Percentiles rank a stretch among this genome's conserved stretches.
Evolutionary conservation across 2,113 vertebrate species (phyloP).

Genomic region (Corynorhinus townsendii): DNA sequence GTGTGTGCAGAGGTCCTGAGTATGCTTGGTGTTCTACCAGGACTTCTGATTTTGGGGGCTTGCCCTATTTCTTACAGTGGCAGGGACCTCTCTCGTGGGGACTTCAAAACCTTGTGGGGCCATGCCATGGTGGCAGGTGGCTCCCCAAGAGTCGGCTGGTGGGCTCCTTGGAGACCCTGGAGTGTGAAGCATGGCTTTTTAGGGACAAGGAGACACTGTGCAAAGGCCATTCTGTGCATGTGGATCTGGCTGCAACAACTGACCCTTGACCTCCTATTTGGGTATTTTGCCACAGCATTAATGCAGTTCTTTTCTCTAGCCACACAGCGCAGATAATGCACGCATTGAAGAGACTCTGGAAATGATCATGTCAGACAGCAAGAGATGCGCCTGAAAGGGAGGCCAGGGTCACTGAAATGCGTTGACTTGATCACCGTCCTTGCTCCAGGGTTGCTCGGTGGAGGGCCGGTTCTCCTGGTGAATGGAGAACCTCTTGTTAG

Average conservation of each 20-base stretch:
- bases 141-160: background rate
- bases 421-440: background rate
- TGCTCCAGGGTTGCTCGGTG: background rate
- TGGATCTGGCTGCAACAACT: background rate
- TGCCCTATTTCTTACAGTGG: no score
- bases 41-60: no score
- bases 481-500: background rate
- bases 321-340: background rate
- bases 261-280: background rate
- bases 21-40: no score
- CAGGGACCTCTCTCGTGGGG: background rate
- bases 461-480: background rate
- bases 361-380: background rate
- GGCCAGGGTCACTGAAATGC: background rate
- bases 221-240: background rate
- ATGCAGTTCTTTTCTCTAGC: background rate
- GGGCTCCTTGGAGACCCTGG: background rate
- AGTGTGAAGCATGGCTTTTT: background rate
- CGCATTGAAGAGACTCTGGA: background rate
- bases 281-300: background rate
- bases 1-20: no score
- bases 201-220: background rate
- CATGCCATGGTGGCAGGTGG: background rate
- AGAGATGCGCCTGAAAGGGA: background rate
- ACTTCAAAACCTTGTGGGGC: background rate